Evolutionary conservation across 2,888 invertebrate species (phyloP), one percentile per base, ranked within the genome.

Genomic region (Eupithecia inturbata): DNA sequence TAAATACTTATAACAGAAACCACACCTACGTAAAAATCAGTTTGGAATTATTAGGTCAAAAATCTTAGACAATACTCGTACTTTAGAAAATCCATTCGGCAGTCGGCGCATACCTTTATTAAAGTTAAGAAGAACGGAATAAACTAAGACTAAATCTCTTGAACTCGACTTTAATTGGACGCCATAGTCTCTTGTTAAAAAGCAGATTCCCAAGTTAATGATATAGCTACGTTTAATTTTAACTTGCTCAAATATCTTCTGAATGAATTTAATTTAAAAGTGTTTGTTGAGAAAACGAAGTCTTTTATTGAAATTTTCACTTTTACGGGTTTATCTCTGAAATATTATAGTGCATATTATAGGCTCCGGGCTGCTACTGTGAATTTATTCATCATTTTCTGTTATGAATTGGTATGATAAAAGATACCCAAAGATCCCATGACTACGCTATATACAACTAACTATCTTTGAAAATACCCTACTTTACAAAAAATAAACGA

Each of bases 141-240:
- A 49, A 75, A 73, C 49, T 74, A 60, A 28, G 36, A 39, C 36
- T 75, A 66, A 72, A 77, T 72, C 73, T 75, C 67, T 66, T 64
- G 68, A 41, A 53, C 41, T 60, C 64, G 41, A 73, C 71, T 73
- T 72, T 77, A 77, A 77, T 75, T 73, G 68, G 72, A 75, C 26
- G 66, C 49, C 73, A 71, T 75, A 68, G 73, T 66, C 70, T 72
- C 72, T 71, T 75, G 75, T 73, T 73, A 70, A 70, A 75, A 73
- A 68, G 69, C 45, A 39, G 68, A 70, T 73, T 77, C 73, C 71
- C 33, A 16, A 49, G 67, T 68, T 74, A 69, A 75, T 77, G 60
- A 69, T 69, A 69, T 70, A 33, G 64, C 62, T 49, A 33, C 68
- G 53, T 68, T 64, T 71, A 70, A 74, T 68, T 68, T 76, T 74